phyloP scores from a whole-genome alignment of 2,797 vertebrate genomes.

The Lycodopsis pacificus region DNA sequence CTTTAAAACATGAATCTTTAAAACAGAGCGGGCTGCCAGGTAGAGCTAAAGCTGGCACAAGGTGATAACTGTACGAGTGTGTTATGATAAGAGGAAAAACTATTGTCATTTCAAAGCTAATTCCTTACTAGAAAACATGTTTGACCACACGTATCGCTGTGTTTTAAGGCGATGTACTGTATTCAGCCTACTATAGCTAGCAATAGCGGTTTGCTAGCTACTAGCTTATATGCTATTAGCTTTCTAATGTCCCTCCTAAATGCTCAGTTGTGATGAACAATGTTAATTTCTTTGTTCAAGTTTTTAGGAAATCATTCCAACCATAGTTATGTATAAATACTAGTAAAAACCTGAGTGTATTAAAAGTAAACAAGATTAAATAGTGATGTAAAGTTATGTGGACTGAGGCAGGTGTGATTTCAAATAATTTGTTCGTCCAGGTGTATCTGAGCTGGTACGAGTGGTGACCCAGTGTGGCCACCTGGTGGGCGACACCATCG shows the following conservation, averaged over 20 bases:
- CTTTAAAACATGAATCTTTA: not conserved
- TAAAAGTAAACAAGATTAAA: not conserved
- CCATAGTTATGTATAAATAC: not conserved
- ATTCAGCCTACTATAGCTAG: not conserved
- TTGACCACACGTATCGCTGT: not conserved
- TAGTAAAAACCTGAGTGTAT: no score
- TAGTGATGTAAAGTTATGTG: not conserved
- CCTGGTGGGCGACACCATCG: constrained; percentile 90
- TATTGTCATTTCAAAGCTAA: not conserved
- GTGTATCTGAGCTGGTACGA: constrained; percentile 85
- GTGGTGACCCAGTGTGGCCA: constrained; percentile 90
- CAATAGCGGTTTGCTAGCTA: not conserved
- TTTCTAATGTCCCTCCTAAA: not conserved
- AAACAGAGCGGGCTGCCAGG: not conserved
- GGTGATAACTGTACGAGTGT: not conserved
- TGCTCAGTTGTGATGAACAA: not conserved
- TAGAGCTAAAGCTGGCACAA: not conserved
- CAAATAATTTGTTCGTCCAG: constrained; percentile 68
- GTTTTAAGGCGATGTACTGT: not conserved
- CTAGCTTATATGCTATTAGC: not conserved
- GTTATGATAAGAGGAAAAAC: not conserved
- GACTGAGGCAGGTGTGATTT: not conserved
- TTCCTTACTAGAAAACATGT: not conserved
- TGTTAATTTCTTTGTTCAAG: not conserved
- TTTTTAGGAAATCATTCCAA: not conserved